Evolutionary conservation across 2,888 invertebrate genomes (phyloP).

Genomic region (Phengaris arion): DNA sequence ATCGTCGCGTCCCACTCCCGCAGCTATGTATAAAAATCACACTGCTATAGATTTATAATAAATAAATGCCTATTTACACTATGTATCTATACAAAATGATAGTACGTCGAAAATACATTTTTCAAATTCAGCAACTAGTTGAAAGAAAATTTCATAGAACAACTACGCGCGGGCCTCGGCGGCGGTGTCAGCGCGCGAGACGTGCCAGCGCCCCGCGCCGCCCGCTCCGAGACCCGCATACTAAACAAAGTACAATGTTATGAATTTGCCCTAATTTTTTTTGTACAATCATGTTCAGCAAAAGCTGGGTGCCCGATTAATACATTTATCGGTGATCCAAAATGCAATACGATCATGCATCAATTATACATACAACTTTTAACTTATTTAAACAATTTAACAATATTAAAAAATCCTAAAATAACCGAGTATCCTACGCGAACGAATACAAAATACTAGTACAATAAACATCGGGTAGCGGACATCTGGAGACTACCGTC

Average conservation of each 20-base stretch:
- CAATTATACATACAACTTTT: constrained; percentile 74
- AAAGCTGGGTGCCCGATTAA: constrained; percentile 70
- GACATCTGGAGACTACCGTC: constrained; percentile 36
- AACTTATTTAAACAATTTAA: constrained; percentile 77
- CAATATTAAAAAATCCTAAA: constrained; percentile 74
- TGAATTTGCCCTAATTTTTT: constrained; percentile 61
- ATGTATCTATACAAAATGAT: constrained; percentile 79
- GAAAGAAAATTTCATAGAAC: constrained; percentile 70
- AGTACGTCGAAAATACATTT: constrained; percentile 75
- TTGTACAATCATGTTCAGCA: constrained; percentile 76
- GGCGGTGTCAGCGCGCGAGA: constrained; percentile 37
- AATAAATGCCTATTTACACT: constrained; percentile 81
- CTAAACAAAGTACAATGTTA: constrained; percentile 64
- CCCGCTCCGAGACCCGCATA: constrained; percentile 47
- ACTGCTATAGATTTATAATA: constrained; percentile 79
- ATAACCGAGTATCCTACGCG: constrained; percentile 72
- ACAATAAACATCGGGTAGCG: constrained; percentile 53
- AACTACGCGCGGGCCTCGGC: constrained; percentile 58
- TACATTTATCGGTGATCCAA: constrained; percentile 67
- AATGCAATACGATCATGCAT: constrained; percentile 70
- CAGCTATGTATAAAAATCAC: constrained; percentile 77
- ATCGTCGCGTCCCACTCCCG: constrained; percentile 69
- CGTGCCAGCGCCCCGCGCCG: constrained; percentile 40
- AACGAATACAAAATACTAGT: constrained; percentile 67
- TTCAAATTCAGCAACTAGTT: constrained; percentile 74